Evolutionary conservation across 1,140 invertebrate species (phyloP).

Genomic region (Pogonomyrmex californicus): DNA sequence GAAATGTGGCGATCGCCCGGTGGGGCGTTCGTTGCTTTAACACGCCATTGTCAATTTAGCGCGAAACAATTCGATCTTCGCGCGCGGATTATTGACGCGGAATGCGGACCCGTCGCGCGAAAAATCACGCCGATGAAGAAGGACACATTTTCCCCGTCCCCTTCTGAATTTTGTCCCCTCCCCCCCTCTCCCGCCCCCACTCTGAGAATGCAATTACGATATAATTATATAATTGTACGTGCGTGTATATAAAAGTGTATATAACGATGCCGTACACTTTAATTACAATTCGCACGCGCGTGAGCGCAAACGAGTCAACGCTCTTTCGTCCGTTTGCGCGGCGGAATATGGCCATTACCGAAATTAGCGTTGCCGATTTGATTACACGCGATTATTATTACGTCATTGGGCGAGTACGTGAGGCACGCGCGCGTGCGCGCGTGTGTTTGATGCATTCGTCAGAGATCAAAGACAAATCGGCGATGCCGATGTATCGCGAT

Average conservation of each 20-base stretch:
- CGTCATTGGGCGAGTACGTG: background rate
- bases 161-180: too few relatives aligned
- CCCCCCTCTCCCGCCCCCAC: background rate
- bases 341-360: slow-evolving; percentile 62
- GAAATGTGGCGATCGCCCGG: slow-evolving; percentile 20
- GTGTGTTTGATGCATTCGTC: slow-evolving; percentile 12
- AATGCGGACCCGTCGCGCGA: background rate
- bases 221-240: slow-evolving; percentile 5
- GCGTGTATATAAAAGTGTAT: slow-evolving; percentile 4
- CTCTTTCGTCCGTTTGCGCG: slow-evolving; percentile 37
- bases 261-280: background rate
- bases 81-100: slow-evolving; percentile 21
- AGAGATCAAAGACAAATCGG: slow-evolving; percentile 45
- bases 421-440: background rate
- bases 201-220: background rate
- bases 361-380: slow-evolving; percentile 68
- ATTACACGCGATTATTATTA: slow-evolving; percentile 64
- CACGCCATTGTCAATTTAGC: slow-evolving; percentile 29
- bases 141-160: background rate
- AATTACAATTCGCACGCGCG: slow-evolving; percentile 19
- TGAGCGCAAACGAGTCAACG: slow-evolving; percentile 14
- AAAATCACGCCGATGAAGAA: slow-evolving; percentile 28
- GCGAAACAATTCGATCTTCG: slow-evolving; percentile 41
- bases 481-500: slow-evolving; percentile 8
- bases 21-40: slow-evolving; percentile 17